These are phyloP conservation scores for Borostomias antarcticus DNA, from an alignment of 2,797 vertebrate species.

Conservation along the genomic window DNA sequence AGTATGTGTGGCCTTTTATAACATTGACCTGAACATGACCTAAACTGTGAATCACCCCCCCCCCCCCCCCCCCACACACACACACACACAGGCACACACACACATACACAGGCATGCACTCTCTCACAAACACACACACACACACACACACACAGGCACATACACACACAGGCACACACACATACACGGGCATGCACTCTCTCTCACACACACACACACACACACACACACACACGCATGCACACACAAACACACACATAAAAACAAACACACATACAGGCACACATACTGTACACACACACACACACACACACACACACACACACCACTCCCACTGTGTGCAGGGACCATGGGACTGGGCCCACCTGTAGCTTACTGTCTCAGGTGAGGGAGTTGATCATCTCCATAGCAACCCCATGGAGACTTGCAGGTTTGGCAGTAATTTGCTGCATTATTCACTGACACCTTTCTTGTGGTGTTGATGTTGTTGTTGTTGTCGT, in stretches of 20 bases:
- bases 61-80: too few relatives aligned
- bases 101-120: too few relatives aligned
- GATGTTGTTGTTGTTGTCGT: not conserved
- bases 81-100: too few relatives aligned
- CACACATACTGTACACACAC: not conserved
- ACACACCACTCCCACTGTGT: not conserved
- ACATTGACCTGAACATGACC: slow-evolving; percentile 31
- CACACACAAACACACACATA: not conserved
- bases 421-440: slow-evolving; percentile 34
- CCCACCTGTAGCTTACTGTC: slow-evolving; percentile 56
- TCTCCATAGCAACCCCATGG: slow-evolving; percentile 55
- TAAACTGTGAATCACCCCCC: slow-evolving; percentile 3
- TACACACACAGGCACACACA: slow-evolving; percentile 5
- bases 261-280: slow-evolving; percentile 11
- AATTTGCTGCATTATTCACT: slow-evolving; percentile 7
- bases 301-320: not conserved
- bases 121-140: too few relatives aligned
- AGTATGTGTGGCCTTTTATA: slow-evolving; percentile 19
- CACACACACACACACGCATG: not conserved
- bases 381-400: slow-evolving; percentile 59
- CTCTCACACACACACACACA: slow-evolving; percentile 5
- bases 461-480: not conserved
- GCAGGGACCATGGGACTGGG: slow-evolving; percentile 46
- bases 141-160: slow-evolving; percentile 4
- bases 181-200: slow-evolving; percentile 10